Percentiles rank a stretch among this genome's conserved stretches.
phyloP scores from a whole-genome alignment of 2,797 vertebrate species.

The Octomys mimax region DNA sequence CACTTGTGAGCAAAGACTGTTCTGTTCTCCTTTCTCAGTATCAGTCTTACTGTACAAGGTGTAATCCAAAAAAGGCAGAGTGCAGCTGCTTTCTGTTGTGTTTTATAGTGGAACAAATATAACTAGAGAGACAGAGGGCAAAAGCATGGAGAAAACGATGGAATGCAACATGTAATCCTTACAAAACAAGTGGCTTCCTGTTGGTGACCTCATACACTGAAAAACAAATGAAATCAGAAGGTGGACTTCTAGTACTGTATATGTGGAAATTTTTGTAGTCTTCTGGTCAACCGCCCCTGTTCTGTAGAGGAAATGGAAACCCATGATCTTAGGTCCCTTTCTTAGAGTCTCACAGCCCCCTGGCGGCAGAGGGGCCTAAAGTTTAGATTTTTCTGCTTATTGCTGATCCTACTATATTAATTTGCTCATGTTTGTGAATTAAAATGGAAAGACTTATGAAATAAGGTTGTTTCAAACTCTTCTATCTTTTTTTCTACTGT shows the following conservation, averaged over 20 bases:
- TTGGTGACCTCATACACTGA: background rate
- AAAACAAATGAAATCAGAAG: constrained; percentile 25
- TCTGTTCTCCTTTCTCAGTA: constrained; percentile 46
- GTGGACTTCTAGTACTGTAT: background rate
- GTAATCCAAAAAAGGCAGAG: constrained; percentile 2
- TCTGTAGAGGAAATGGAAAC: background rate
- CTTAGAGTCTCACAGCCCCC: background rate
- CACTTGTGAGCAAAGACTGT: background rate
- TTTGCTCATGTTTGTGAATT: background rate
- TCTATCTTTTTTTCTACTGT: background rate
- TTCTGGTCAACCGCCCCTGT: background rate
- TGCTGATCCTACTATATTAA: background rate
- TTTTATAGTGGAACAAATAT: background rate
- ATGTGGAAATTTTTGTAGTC: background rate
- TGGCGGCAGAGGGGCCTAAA: background rate
- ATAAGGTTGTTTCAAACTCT: background rate
- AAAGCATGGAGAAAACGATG: background rate
- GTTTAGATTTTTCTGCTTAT: background rate
- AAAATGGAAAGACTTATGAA: background rate
- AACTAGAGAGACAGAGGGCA: background rate
- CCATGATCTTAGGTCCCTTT: background rate
- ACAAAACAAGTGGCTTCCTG: background rate
- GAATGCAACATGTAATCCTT: constrained; percentile 17
- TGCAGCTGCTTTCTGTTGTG: background rate
- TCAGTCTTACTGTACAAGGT: background rate